Conservation (phyloP, 2,113 vertebrate genomes). For the Jaculus jaculus region DNA sequence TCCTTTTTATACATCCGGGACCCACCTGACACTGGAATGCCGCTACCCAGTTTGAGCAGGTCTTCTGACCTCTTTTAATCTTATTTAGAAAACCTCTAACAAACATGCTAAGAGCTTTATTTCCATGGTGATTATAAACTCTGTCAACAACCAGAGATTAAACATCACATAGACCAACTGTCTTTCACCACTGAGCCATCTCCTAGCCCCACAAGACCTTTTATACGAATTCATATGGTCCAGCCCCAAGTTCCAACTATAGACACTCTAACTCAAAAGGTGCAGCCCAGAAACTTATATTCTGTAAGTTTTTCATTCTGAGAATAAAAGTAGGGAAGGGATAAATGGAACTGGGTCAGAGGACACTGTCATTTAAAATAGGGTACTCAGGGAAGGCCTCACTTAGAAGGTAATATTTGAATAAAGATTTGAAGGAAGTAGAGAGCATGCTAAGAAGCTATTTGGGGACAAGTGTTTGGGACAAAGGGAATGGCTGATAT, state of each 20-base stretch:
- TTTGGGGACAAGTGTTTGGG: neutral
- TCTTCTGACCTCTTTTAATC: too few relatives aligned
- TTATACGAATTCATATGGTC: neutral
- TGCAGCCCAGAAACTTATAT: neutral
- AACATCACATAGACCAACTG: too few relatives aligned
- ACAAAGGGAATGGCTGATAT: neutral
- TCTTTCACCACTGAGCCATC: too few relatives aligned
- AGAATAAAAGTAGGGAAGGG: neutral
- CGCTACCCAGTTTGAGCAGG: too few relatives aligned
- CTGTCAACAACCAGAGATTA: too few relatives aligned
- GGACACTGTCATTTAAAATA: neutral
- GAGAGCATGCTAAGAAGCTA: neutral
- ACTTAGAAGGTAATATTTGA: neutral
- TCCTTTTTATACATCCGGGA: too few relatives aligned
- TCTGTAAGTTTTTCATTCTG: slow-evolving; percentile 13
- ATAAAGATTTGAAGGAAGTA: slow-evolving; percentile 1
- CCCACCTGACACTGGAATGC: too few relatives aligned
- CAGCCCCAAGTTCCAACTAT: neutral
- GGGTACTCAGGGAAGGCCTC: neutral
- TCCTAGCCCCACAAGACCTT: neutral
- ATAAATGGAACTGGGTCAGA: neutral
- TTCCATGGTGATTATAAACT: too few relatives aligned
- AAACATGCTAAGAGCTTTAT: too few relatives aligned
- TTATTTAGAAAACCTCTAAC: too few relatives aligned
- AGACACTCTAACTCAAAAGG: slow-evolving; percentile 13